These are phyloP conservation scores for Calyptommatus sinebrachiatus DNA, from an alignment of 2,113 vertebrate genomes.

Conservation along the genomic window DNA sequence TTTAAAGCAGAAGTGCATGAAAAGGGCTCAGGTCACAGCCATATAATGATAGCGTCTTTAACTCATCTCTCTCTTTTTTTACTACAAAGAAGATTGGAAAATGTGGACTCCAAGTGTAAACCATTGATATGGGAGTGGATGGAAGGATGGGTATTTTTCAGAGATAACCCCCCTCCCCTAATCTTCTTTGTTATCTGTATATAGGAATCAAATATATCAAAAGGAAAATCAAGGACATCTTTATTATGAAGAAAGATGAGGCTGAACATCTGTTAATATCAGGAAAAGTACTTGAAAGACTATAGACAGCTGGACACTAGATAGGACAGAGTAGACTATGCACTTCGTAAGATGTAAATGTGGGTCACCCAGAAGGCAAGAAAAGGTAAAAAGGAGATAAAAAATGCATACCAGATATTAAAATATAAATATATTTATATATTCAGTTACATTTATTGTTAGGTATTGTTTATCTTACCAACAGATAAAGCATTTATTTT, in stretches of 20 bases:
- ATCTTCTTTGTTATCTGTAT: not conserved
- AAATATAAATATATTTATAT: conserved; percentile 8
- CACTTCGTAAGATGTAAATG: conserved; percentile 35
- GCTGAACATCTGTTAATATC: conserved; percentile 63
- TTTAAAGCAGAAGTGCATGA: not conserved
- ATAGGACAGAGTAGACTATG: conserved; percentile 24
- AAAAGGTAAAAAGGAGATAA: fast-evolving
- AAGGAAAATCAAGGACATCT: conserved; percentile 62
- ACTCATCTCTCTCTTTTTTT: not conserved
- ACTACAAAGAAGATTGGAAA: not conserved
- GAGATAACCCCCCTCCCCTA: not conserved
- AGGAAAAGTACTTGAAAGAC: conserved; percentile 58
- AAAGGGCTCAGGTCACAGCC: not conserved
- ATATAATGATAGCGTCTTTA: not conserved
- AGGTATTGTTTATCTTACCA: not conserved
- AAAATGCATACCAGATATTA: not conserved
- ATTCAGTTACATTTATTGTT: not conserved
- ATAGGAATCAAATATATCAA: conserved; percentile 20
- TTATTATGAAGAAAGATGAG: conserved; percentile 53
- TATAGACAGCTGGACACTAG: conserved; percentile 59
- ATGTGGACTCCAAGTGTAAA: not conserved
- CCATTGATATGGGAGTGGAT: not conserved
- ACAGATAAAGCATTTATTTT: not conserved
- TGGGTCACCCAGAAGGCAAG: fast-evolving
- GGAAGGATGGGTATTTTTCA: not conserved